These are phyloP conservation scores for Apostichopus californicus DNA, from an alignment of 35 echinoderm and acorn worm species.

Conservation along the genomic window DNA sequence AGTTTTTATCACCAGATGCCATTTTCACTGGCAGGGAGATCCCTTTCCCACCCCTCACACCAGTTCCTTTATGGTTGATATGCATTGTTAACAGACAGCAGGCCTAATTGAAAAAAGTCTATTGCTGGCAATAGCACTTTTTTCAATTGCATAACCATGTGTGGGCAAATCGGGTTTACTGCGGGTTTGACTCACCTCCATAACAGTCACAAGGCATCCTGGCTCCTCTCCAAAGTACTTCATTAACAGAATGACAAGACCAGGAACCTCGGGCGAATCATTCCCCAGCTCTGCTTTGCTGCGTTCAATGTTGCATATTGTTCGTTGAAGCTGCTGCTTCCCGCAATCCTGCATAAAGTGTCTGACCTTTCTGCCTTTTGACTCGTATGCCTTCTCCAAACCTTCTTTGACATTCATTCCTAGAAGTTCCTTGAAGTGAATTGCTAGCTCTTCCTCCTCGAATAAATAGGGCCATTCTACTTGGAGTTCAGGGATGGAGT, in stretches of 20 bases:
- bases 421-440: slow-evolving; percentile 41
- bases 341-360: not conserved
- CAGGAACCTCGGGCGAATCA: slow-evolving; percentile 29
- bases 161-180: too few species aligned
- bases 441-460: not conserved
- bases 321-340: not conserved
- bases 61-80: too few species aligned
- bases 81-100: too few species aligned
- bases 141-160: too few species aligned
- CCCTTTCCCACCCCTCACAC: too few species aligned
- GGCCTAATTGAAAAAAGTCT: too few species aligned
- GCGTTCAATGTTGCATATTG: not conserved
- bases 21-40: too few species aligned
- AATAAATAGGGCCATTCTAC: slow-evolving; percentile 38
- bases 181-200: slow-evolving; percentile 22
- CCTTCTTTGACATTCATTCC: not conserved
- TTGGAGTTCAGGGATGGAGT: not conserved
- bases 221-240: slow-evolving; percentile 27
- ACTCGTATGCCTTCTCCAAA: not conserved
- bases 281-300: slow-evolving; percentile 32
- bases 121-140: too few species aligned
- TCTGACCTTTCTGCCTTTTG: slow-evolving; percentile 16
- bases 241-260: not conserved
- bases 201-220: not conserved
- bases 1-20: too few species aligned